These are phyloP conservation scores for Chelon auratus DNA, from an alignment of 2,797 vertebrate species.

Conservation along the genomic window DNA sequence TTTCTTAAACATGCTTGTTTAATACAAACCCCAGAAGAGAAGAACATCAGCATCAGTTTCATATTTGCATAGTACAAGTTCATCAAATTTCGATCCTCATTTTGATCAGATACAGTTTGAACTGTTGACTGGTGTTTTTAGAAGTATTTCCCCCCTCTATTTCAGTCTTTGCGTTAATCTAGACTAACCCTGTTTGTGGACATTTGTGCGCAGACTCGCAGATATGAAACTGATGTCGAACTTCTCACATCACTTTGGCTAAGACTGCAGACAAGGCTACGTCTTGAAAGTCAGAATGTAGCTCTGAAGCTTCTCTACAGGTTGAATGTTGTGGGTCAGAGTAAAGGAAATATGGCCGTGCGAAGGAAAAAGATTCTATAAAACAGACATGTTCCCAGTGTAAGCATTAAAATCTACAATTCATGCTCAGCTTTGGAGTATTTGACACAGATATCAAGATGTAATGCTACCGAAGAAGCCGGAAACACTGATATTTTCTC, in stretches of 20 bases:
- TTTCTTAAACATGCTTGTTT: no score
- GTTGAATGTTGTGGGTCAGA: constrained; percentile 15
- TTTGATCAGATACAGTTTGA: not conserved
- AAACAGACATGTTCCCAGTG: no score
- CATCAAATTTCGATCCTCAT: not conserved
- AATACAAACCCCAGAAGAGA: no score
- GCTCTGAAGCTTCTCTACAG: constrained; percentile 15
- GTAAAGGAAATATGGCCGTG: no score
- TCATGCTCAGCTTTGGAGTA: no score
- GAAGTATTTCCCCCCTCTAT: not conserved
- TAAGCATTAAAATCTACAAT: not conserved
- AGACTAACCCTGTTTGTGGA: not conserved
- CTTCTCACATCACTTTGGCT: constrained; percentile 3
- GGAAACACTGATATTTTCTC: not conserved
- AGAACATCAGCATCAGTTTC: not conserved
- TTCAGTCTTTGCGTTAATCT: not conserved
- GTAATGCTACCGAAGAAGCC: no score
- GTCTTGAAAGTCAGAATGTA: not conserved
- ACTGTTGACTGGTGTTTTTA: no score
- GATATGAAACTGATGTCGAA: not conserved
- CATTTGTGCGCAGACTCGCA: not conserved
- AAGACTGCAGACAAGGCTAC: not conserved
- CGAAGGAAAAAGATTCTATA: no score
- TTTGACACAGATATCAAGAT: no score
- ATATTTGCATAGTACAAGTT: not conserved